phyloP scores from a whole-genome alignment of 2,113 vertebrate genomes.

The Microtus pennsylvanicus region DNA sequence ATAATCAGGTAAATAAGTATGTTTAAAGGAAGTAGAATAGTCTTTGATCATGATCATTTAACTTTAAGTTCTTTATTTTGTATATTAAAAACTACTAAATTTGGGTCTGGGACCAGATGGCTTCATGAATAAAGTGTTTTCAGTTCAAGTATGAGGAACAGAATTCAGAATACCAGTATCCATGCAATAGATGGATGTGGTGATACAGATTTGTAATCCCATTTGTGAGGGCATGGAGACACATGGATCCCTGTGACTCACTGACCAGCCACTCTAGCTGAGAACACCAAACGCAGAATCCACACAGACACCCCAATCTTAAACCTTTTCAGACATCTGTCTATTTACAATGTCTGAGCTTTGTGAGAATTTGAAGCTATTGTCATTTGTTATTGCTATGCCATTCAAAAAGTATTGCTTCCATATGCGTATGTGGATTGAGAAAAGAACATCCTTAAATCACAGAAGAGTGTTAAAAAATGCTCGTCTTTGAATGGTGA shows the following conservation, averaged over 20 bases:
- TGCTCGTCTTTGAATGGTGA: neutral
- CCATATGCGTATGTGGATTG: neutral
- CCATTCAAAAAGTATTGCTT: neutral
- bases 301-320: neutral
- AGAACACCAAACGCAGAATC: neutral
- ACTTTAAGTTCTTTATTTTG: constrained; percentile 30
- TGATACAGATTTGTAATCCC: neutral
- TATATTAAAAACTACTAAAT: neutral
- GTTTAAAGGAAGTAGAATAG: neutral
- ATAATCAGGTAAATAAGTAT: neutral
- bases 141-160: rapidly evolving
- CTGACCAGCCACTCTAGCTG: neutral
- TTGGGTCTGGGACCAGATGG: neutral
- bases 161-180: neutral
- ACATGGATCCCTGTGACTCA: neutral
- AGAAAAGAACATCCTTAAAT: neutral
- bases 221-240: too few relatives aligned
- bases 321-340: neutral
- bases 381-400: neutral
- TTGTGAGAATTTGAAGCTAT: neutral
- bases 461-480: constrained; percentile 1
- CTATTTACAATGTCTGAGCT: neutral
- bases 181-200: neutral
- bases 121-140: neutral
- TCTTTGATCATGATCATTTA: constrained; percentile 25